Evolutionary conservation across 2,888 invertebrate genomes (phyloP).

Genomic region (Sarcophaga subvicina): DNA sequence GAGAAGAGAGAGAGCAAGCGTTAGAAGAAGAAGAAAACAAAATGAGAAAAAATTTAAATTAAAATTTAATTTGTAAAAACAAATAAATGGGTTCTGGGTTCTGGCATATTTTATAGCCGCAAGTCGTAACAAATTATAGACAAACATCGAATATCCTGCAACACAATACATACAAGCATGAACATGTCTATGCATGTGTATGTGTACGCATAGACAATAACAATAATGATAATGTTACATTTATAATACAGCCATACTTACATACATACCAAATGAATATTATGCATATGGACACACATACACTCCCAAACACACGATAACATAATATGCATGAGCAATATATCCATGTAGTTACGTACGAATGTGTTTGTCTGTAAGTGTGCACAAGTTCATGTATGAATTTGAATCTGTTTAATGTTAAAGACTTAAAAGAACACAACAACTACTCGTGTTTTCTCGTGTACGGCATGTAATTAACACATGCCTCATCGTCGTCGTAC

Average conservation of each 20-base stretch:
- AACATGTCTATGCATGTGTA: neutral
- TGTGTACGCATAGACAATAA: slow-evolving; percentile 6
- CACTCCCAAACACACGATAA: too few species aligned
- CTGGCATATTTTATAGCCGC: slow-evolving; percentile 68
- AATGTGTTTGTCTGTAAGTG: neutral
- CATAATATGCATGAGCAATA: too few species aligned
- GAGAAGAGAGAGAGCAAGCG: neutral
- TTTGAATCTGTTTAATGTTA: slow-evolving; percentile 20
- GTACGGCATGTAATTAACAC: slow-evolving; percentile 40
- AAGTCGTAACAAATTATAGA: slow-evolving; percentile 69
- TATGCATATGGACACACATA: neutral
- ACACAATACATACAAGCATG: too few species aligned
- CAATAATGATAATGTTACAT: neutral
- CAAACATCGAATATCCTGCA: slow-evolving; percentile 65
- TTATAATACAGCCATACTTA: neutral
- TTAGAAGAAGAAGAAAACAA: neutral
- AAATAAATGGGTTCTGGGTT: slow-evolving; percentile 47
- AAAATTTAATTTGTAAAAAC: slow-evolving; percentile 69
- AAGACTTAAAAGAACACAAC: slow-evolving; percentile 1
- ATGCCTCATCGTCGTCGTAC: slow-evolving; percentile 9
- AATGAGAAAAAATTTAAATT: slow-evolving; percentile 37
- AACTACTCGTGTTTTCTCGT: slow-evolving; percentile 19
- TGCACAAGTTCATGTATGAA: too few species aligned
- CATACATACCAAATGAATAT: neutral
- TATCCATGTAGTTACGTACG: too few species aligned